phyloP scores from a whole-genome alignment of 1,140 invertebrate genomes.

The Drosophila pseudoobscura region DNA sequence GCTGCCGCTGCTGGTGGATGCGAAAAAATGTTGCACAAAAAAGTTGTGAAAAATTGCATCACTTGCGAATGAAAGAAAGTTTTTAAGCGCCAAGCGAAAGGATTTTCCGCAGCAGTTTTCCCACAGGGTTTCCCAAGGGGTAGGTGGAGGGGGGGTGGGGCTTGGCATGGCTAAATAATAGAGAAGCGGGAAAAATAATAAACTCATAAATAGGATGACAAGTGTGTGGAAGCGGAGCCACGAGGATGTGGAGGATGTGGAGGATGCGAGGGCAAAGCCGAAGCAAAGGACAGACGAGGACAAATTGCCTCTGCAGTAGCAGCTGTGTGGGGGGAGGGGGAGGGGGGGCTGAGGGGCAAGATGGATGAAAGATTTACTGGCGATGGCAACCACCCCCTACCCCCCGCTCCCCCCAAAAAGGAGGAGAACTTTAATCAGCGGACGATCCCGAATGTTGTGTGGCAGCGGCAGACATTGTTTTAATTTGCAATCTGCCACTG shows the following conservation, averaged over 20 bases:
- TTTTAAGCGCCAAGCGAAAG: conserved; percentile 54
- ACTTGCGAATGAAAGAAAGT: conserved; percentile 73
- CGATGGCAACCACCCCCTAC: background rate
- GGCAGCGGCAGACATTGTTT: conserved; percentile 64
- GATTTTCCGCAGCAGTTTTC: conserved; percentile 24
- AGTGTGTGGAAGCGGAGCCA: conserved; percentile 17
- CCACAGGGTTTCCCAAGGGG: background rate
- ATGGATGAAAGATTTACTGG: conserved; percentile 63
- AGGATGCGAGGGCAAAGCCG: conserved; percentile 12
- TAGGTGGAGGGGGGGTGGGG: background rate
- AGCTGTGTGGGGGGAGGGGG: background rate
- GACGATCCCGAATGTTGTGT: conserved; percentile 35
- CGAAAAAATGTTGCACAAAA: conserved; percentile 39
- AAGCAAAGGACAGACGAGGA: conserved; percentile 24
- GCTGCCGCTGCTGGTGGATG: conserved; percentile 4
- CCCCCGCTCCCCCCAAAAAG: background rate
- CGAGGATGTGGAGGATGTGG: too few relatives aligned
- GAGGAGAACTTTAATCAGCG: conserved; percentile 49
- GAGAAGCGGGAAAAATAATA: conserved; percentile 68
- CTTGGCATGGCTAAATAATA: conserved; percentile 56
- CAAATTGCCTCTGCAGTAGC: conserved; percentile 55
- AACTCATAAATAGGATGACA: conserved; percentile 75
- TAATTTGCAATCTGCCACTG: conserved; percentile 58
- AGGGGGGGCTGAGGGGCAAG: conserved; percentile 19
- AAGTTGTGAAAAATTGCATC: conserved; percentile 72